Percentiles rank a stretch among this genome's conserved stretches.
Evolutionary conservation across 2,797 vertebrate genomes (phyloP).

Genomic region (Gallinago solitaria): DNA sequence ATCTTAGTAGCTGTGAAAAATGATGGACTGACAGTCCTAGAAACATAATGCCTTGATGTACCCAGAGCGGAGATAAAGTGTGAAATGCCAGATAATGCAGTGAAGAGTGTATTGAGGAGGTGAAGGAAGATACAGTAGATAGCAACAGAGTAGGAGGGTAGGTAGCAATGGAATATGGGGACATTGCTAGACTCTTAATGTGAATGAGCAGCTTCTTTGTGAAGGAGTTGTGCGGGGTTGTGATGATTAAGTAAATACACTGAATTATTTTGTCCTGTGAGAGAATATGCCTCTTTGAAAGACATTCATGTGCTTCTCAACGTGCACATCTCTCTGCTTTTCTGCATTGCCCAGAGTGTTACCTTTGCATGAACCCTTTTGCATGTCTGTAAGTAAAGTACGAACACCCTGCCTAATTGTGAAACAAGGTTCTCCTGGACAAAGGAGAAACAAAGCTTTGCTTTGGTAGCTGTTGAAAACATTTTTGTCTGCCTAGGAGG

Average conservation of each 20-base stretch:
- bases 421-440: background rate
- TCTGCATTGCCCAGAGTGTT: background rate
- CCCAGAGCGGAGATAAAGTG: background rate
- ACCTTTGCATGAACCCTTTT: background rate
- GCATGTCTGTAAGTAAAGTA: background rate
- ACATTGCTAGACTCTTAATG: background rate
- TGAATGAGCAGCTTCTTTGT: background rate
- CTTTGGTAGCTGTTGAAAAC: background rate
- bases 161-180: background rate
- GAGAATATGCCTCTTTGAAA: background rate
- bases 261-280: background rate
- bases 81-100: background rate
- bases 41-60: background rate
- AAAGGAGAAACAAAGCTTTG: background rate
- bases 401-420: background rate
- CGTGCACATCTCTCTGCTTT: background rate
- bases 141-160: background rate
- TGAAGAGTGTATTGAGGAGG: background rate
- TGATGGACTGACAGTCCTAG: background rate
- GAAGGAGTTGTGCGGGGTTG: background rate
- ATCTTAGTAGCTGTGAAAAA: background rate
- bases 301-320: background rate
- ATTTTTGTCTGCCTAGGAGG: background rate
- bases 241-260: background rate
- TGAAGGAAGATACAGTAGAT: background rate